phyloP scores from a whole-genome alignment of 2,797 vertebrate genomes.

The Heteromormyrus szaboi region DNA sequence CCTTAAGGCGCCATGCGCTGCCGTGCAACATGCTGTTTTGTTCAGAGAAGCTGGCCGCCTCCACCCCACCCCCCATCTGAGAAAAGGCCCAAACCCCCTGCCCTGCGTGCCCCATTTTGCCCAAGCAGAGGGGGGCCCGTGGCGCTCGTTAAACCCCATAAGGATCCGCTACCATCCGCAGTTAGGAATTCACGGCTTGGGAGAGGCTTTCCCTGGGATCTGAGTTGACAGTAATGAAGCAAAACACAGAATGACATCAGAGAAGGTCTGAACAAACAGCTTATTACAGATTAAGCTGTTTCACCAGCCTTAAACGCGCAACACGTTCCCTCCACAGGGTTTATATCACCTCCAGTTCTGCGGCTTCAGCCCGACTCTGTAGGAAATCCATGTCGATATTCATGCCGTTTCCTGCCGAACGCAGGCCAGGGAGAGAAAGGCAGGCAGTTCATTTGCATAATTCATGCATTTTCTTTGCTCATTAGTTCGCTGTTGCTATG shows the following conservation, averaged over 20 bases:
- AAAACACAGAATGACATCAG: neutral
- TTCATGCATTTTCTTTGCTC: conserved; percentile 27
- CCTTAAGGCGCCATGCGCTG: conserved; percentile 14
- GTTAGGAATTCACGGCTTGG: neutral
- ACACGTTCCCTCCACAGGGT: neutral
- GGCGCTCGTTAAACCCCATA: neutral
- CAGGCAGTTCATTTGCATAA: conserved; percentile 24
- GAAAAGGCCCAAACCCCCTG: neutral
- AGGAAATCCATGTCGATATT: conserved; percentile 10
- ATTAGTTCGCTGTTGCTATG: conserved; percentile 25
- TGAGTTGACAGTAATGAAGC: neutral
- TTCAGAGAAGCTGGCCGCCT: neutral
- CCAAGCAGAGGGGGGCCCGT: neutral
- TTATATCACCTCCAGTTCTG: neutral
- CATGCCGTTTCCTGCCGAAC: conserved; percentile 16
- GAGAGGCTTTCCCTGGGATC: neutral
- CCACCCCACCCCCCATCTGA: neutral
- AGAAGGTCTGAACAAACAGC: neutral
- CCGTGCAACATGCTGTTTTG: neutral
- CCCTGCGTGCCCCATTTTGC: conserved; percentile 5
- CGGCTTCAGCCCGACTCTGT: neutral
- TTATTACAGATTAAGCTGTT: neutral
- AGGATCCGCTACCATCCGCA: neutral
- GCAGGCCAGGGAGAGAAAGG: conserved; percentile 22
- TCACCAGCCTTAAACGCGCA: neutral